Percentiles rank a stretch among this genome's conserved stretches.
Conservation (phyloP, 2,113 vertebrate genomes). For the Alexandromys fortis region DNA sequence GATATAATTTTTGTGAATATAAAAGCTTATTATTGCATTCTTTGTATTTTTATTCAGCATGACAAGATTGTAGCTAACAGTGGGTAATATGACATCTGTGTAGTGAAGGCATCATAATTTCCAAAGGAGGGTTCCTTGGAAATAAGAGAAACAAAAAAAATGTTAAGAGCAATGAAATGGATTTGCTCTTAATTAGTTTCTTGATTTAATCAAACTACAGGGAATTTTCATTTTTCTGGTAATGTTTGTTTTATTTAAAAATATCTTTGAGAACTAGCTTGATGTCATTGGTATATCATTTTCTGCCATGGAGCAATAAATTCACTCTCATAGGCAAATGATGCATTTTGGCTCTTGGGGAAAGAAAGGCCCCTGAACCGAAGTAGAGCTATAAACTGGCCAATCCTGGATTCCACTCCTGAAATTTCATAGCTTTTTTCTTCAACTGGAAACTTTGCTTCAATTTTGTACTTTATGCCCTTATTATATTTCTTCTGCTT, state of each 20-base stretch:
- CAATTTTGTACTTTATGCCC: background rate
- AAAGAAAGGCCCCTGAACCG: background rate
- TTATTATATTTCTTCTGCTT: background rate
- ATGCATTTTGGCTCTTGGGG: background rate
- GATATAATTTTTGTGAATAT: background rate
- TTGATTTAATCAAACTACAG: constrained; percentile 64
- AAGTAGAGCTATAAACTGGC: background rate
- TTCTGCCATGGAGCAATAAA: constrained; percentile 51
- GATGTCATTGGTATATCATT: constrained; percentile 51
- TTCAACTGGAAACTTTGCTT: background rate
- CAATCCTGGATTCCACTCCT: constrained; percentile 2
- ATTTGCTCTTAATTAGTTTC: constrained; percentile 54
- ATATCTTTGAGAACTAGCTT: constrained; percentile 59
- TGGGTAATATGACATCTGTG: background rate
- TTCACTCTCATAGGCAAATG: constrained; percentile 39
- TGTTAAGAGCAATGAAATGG: constrained; percentile 12
- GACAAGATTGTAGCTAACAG: background rate
- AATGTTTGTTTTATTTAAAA: constrained; percentile 61
- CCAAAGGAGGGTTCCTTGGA: constrained; percentile 33
- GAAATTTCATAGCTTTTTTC: constrained; percentile 57
- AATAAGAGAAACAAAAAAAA: constrained; percentile 63
- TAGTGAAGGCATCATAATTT: constrained; percentile 58
- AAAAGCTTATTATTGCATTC: background rate
- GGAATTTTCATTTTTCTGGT: constrained; percentile 63
- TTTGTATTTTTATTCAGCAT: background rate